Base-by-base conservation (phyloP, 2,113 vertebrate genomes). In the Otis tarda region DNA sequence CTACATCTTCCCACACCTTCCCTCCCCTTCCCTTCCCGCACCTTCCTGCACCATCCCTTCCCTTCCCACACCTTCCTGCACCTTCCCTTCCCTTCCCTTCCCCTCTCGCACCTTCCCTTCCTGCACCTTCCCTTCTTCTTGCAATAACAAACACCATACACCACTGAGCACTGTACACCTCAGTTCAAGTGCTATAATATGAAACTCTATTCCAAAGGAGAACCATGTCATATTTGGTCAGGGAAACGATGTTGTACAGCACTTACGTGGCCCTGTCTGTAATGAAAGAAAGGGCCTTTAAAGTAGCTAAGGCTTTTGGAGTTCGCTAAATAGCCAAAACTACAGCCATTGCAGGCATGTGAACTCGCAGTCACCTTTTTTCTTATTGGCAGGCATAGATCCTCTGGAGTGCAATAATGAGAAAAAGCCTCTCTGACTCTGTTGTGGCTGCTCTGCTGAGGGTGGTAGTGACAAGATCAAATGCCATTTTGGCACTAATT, bases 401-500 rank as follows among this genome's bases (percentile, higher is more conserved):
- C 76, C 90, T 95, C 94, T 50, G 73, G 92, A 94, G 94, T 78
- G 61, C 65, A 94, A 67, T 96, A 96, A 96, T 0, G 8, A 92
- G 85, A 74, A 95, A 95, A 94, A 79, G 55, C 81, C 87, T 87
- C 69, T 78, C 84, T 95, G 87, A 79, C 90, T 94, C 71, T 92
- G 75, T 82, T 96, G 96, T 95, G 95, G 88, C 90, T 95, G 81
- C 79, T 83, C 83, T 95, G 85, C 82, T 87, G 91, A 97, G 87
- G 91, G 93, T 93, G 88, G 79, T 84, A 97, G 88, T 93, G 94
- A 95, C 95, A 97, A 97, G 88, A 96, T 95, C 93, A 94, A 96
- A 93, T 95, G 94, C 82, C 80, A 81, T 96, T 96, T 96, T 96
- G 96, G 94, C 92, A 79, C 70, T 90, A 93, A 74, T 68, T 93